phyloP scores from a whole-genome alignment of 2,797 vertebrate species.

The Xiphorhynchus erythropygius region DNA sequence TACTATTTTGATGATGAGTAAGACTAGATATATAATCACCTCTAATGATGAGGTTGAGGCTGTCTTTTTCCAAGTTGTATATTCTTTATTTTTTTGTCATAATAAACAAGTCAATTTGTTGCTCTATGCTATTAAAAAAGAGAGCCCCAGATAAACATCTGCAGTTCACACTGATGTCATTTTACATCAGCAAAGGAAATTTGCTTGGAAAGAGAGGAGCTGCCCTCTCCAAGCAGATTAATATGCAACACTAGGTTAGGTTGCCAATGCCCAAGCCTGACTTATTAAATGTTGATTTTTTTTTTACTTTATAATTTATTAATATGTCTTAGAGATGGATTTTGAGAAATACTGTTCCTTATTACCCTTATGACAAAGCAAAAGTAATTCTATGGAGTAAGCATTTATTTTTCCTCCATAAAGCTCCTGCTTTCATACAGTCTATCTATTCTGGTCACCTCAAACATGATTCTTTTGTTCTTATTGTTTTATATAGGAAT shows the following conservation, averaged over 20 bases:
- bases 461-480: not conserved
- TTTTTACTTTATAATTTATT: not conserved
- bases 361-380: not conserved
- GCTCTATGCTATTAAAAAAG: not conserved
- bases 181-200: not conserved
- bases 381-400: not conserved
- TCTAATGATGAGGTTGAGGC: not conserved
- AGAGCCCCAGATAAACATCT: not conserved
- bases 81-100: not conserved
- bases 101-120: not conserved
- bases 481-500: not conserved
- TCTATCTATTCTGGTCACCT: not conserved
- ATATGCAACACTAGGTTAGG: not conserved
- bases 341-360: not conserved
- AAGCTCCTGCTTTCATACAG: not conserved
- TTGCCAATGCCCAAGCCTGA: not conserved
- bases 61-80: not conserved
- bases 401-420: not conserved
- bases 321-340: not conserved
- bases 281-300: not conserved
- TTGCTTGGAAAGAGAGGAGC: not conserved
- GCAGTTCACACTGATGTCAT: not conserved
- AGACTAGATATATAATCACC: not conserved
- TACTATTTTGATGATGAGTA: not conserved
- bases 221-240: not conserved